Conservation (phyloP, 2,113 vertebrate genomes). For the Dasypus novemcinctus region DNA sequence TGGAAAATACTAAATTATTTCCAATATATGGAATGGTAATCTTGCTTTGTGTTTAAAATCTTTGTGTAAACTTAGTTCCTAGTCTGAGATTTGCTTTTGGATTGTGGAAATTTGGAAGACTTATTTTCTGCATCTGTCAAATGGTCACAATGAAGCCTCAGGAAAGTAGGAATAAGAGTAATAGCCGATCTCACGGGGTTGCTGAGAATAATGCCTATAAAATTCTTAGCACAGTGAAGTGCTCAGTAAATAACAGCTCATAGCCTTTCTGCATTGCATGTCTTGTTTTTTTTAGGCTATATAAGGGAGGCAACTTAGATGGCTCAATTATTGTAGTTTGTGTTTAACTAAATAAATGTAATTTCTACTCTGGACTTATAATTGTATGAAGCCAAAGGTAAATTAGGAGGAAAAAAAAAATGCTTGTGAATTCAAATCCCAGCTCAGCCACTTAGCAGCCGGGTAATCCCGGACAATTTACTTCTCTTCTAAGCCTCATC, state of each 20-base stretch:
- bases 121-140: not conserved
- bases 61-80: not conserved
- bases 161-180: not conserved
- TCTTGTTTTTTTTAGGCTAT: not conserved
- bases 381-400: not conserved
- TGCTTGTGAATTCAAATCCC: not conserved
- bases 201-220: fast-evolving
- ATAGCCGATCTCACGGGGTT: not conserved
- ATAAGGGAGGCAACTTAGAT: not conserved
- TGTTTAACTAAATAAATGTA: not conserved
- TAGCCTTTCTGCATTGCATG: fast-evolving
- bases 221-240: not conserved
- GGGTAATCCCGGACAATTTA: too few species aligned
- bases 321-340: not conserved
- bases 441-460: not conserved
- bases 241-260: fast-evolving
- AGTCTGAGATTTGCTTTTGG: not conserved
- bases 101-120: not conserved
- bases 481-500: too few species aligned
- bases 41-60: not conserved
- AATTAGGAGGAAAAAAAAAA: not conserved
- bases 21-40: not conserved
- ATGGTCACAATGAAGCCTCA: not conserved
- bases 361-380: not conserved
- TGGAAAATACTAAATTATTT: not conserved